Base-by-base conservation (phyloP, 1,140 invertebrate genomes). In the Anadara kagoshimensis region DNA sequence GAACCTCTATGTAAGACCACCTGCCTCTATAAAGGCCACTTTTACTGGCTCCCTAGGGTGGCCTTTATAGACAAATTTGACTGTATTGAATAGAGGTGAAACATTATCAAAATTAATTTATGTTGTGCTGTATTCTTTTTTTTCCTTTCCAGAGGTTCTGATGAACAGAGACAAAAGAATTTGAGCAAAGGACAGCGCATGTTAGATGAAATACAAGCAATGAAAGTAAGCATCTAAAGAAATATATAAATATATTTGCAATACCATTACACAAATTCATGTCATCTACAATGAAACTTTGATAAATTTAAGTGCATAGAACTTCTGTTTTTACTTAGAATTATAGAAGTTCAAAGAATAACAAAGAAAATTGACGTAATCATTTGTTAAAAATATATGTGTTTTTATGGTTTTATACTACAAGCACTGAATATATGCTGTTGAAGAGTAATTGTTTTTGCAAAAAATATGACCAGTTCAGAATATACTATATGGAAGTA, bases 161-260 rank as follows among this genome's bases (percentile, higher is more conserved):
- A 81, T 12, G 71, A 82, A 49, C 64, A 79, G 61, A 54, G 75
- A 41, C 63, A 63, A 24, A 76, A 84, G 67, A 76, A 79, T 59
- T 44, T 78, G 26, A 63, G 74, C 43, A 84, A 78, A 69, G 73
- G 71, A 56, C 64, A 84, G 56, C 64, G 78, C 58, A 58, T 77
- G 22, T 44, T 72, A 43, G 71, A 79, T 29, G 83, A 81, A 68
- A 73, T 84, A 10, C 70, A 79, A 61, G 72, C 70, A 3, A 76
- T 84, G 14, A 84, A 82, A 91, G 83, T 84, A 67, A 78, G 45
- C 61, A 47, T 47, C 2, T 36, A 7, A 36, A 36, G 29, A 36
- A 36, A 36, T 7, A 36, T 36, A 36, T 36, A 36, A 36, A 36
- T 36, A n/a, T n/a, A n/a, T n/a, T n/a, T n/a, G n/a, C n/a, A 36